A percentile compares a stretch with the other conserved stretches of the same genome.
Conservation (phyloP, 2,113 vertebrate species). For the Trematocara nigrifrons region DNA sequence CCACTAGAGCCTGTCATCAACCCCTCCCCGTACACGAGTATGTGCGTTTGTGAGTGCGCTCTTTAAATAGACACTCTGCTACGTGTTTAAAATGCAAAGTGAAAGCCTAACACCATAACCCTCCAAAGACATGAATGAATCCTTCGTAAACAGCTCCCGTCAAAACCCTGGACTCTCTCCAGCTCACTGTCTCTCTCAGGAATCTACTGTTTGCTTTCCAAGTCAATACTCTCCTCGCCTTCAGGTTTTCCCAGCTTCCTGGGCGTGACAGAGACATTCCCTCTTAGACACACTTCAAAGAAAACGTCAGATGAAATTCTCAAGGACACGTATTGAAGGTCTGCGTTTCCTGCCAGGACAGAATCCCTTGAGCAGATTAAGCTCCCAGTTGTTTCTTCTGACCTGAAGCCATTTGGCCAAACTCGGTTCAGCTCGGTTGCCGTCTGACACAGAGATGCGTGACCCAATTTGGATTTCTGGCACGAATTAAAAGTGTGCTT, state of each 20-base stretch:
- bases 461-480: not conserved
- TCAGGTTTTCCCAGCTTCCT: slow-evolving; percentile 9
- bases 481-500: not conserved
- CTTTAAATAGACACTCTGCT: slow-evolving; percentile 3
- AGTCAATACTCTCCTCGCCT: slow-evolving; percentile 1
- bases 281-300: slow-evolving; percentile 23
- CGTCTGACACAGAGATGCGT: not conserved
- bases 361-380: not conserved
- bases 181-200: slow-evolving; percentile 17
- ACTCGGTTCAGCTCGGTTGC: not conserved
- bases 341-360: not conserved
- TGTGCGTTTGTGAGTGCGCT: not conserved
- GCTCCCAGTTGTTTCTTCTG: not conserved
- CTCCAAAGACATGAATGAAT: not conserved
- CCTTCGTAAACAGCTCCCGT: not conserved
- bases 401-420: not conserved
- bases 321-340: slow-evolving; percentile 19
- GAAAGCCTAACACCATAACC: not conserved
- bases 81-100: not conserved
- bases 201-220: slow-evolving; percentile 9
- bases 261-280: slow-evolving; percentile 10
- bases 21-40: not conserved
- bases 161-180: not conserved
- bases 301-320: slow-evolving; percentile 27
- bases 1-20: not conserved